These are phyloP conservation scores for Zygothrica quintamaculata DNA, from an alignment of 2,888 invertebrate species.

Conservation along the genomic window DNA sequence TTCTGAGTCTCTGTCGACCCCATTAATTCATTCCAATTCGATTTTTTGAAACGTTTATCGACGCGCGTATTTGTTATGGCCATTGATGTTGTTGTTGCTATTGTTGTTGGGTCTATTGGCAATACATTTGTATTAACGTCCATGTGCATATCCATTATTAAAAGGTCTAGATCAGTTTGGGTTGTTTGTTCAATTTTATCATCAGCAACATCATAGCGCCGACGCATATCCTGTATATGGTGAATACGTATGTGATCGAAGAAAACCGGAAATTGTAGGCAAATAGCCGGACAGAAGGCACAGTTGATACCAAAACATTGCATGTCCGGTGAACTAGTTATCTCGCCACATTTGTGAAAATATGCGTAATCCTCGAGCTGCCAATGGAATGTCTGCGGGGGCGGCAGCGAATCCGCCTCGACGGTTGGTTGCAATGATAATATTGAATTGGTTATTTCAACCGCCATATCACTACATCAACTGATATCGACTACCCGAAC, in stretches of 20 bases:
- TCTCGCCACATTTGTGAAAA: conserved; percentile 81
- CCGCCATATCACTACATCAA: conserved; percentile 46
- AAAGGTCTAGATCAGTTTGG: conserved; percentile 63
- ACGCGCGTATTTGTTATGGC: conserved; percentile 40
- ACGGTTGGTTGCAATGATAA: conserved; percentile 45
- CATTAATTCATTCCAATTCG: conserved; percentile 50
- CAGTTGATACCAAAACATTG: conserved; percentile 80
- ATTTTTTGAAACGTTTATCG: conserved; percentile 49
- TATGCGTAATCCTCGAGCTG: conserved; percentile 78
- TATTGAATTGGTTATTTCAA: conserved; percentile 48
- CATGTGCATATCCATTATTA: conserved; percentile 57
- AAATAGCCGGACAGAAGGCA: conserved; percentile 77
- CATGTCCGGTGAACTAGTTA: conserved; percentile 79
- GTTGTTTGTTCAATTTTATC: conserved; percentile 60
- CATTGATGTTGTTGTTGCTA: conserved; percentile 14
- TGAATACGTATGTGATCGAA: conserved; percentile 74
- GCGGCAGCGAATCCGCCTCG: conserved; percentile 32
- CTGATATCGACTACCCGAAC: conserved; percentile 1
- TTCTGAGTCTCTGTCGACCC: conserved; percentile 16
- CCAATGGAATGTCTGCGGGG: conserved; percentile 59
- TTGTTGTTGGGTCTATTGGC: conserved; percentile 28
- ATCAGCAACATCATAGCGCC: conserved; percentile 63
- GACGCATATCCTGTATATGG: conserved; percentile 72
- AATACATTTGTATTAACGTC: conserved; percentile 22
- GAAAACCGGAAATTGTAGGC: conserved; percentile 76